Evolutionary conservation across 2,113 vertebrate genomes (phyloP).

Genomic region (Ceratotherium simum): DNA sequence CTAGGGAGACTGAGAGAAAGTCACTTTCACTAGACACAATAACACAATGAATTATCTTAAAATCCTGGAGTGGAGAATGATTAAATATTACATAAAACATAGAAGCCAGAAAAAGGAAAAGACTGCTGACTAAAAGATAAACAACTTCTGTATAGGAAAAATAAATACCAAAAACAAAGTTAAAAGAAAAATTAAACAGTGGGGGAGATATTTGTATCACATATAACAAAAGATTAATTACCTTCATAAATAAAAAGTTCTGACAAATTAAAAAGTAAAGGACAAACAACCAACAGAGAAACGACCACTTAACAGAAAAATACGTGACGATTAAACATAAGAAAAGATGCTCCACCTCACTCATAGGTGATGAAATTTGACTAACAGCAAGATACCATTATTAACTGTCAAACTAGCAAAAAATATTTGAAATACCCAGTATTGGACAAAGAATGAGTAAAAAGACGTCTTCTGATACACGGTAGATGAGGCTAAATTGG

Average conservation of each 20-base stretch:
- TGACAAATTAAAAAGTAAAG: neutral
- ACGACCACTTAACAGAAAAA: neutral
- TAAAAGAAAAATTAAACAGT: neutral
- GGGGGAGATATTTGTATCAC: neutral
- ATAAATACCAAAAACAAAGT: neutral
- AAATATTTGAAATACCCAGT: neutral
- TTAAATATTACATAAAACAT: neutral
- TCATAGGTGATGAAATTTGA: too few relatives aligned
- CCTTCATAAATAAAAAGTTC: neutral
- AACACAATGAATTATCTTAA: neutral
- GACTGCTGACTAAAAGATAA: neutral
- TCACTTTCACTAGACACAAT: neutral
- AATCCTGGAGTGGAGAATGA: neutral
- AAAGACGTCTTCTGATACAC: neutral
- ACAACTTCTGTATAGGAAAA: neutral
- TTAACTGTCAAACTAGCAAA: neutral
- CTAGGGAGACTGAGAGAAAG: neutral
- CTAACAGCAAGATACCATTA: neutral
- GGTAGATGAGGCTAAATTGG: neutral
- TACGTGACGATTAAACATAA: neutral
- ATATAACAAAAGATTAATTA: neutral
- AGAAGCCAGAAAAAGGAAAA: conserved; percentile 6
- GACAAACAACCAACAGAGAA: neutral
- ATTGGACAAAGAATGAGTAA: neutral
- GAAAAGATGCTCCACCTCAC: too few relatives aligned